These are phyloP conservation scores for Lerema accius DNA, from an alignment of 1,140 invertebrate species.

Conservation along the genomic window DNA sequence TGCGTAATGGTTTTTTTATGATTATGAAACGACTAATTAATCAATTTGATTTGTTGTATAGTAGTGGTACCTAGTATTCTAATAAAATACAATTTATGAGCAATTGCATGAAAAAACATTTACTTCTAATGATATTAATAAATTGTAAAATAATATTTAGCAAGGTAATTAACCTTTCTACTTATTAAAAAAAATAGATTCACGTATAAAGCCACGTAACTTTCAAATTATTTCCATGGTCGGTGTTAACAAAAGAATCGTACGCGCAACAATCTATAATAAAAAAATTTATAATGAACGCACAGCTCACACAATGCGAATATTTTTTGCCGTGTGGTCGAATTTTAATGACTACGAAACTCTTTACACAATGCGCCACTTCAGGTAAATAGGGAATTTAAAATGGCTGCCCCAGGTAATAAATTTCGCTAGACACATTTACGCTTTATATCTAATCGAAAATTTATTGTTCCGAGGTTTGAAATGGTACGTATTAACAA, in stretches of 20 bases:
- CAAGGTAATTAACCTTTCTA: too few relatives aligned
- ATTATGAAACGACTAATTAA: too few relatives aligned
- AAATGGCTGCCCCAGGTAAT: conserved; percentile 63
- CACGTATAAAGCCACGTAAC: not conserved
- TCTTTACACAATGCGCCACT: conserved; percentile 56
- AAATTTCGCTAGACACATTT: conserved; percentile 68
- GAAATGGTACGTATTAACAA: conserved; percentile 74
- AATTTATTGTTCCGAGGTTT: conserved; percentile 80
- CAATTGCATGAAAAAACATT: too few relatives aligned
- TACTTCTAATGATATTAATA: too few relatives aligned
- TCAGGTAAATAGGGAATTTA: conserved; percentile 72
- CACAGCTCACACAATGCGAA: conserved; percentile 60
- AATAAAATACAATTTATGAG: too few relatives aligned
- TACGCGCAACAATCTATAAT: too few relatives aligned
- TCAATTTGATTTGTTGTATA: too few relatives aligned
- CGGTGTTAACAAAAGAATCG: conserved; percentile 55
- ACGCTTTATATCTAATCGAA: conserved; percentile 76
- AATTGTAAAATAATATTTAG: too few relatives aligned
- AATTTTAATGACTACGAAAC: conserved; percentile 64
- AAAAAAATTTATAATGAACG: conserved; percentile 55
- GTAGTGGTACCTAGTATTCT: too few relatives aligned
- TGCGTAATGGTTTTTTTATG: too few relatives aligned
- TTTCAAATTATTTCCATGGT: conserved; percentile 17
- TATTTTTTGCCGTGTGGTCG: conserved; percentile 69
- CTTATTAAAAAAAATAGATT: too few relatives aligned